phyloP scores from a whole-genome alignment of 2,113 vertebrate genomes.

The Hylia prasina region DNA sequence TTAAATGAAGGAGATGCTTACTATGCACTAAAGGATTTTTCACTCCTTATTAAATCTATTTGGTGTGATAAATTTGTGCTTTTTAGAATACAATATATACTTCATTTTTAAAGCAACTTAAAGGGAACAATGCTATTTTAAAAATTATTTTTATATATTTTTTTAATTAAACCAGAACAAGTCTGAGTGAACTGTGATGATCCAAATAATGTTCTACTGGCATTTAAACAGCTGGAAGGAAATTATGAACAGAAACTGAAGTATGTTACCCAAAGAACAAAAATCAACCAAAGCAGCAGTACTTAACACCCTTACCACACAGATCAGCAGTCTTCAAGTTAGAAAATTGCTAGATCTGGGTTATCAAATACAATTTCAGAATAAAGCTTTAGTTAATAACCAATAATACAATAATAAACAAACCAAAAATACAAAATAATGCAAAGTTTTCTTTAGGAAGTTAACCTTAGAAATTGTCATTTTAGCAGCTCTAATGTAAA shows the following conservation, averaged over 20 bases:
- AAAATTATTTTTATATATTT: no score
- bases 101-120: not conserved
- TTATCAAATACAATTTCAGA: not conserved
- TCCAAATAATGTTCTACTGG: not conserved
- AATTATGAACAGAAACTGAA: not conserved
- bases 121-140: not conserved
- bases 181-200: constrained; percentile 27
- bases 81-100: not conserved
- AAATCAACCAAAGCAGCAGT: not conserved
- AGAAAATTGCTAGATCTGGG: not conserved
- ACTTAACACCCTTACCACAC: not conserved
- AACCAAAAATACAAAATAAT: not conserved
- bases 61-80: not conserved
- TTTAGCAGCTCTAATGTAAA: not conserved
- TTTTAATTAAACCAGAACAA: not conserved
- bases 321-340: not conserved
- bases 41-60: not conserved
- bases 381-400: not conserved
- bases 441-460: not conserved
- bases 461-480: not conserved
- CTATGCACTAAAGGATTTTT: not conserved
- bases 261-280: not conserved
- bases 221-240: constrained; percentile 38
- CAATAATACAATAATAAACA: not conserved
- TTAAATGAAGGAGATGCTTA: constrained; percentile 45